These are phyloP conservation scores for Lethocerus indicus DNA, from an alignment of 1,140 invertebrate species.

Conservation along the genomic window DNA sequence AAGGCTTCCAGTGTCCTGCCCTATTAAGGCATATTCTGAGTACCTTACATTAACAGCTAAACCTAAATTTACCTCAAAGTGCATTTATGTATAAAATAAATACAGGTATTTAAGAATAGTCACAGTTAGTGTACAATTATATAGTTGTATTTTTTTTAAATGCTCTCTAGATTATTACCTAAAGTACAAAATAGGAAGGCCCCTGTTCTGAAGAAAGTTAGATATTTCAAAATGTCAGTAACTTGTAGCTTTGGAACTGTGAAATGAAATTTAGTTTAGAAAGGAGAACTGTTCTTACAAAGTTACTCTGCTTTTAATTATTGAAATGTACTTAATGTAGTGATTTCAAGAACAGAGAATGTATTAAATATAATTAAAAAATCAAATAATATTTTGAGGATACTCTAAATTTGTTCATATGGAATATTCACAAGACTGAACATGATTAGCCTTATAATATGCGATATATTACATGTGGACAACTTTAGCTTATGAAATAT, in stretches of 20 bases:
- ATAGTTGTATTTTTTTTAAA: slow-evolving; percentile 9
- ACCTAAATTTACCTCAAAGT: slow-evolving; percentile 9
- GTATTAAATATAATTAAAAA: too few relatives aligned
- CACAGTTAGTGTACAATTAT: background rate
- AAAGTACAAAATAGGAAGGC: slow-evolving; percentile 11
- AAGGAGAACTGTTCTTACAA: too few relatives aligned
- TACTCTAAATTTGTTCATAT: slow-evolving; percentile 3
- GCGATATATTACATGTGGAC: slow-evolving; percentile 2
- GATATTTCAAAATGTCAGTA: too few relatives aligned
- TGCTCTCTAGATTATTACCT: slow-evolving; percentile 6
- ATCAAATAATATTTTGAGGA: too few relatives aligned
- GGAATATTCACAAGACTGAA: slow-evolving; percentile 7
- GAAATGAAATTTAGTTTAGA: too few relatives aligned
- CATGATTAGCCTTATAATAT: slow-evolving; percentile 4
- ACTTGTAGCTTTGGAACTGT: too few relatives aligned
- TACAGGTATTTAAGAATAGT: slow-evolving; percentile 9
- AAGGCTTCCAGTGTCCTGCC: slow-evolving; percentile 8
- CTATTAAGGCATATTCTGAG: background rate
- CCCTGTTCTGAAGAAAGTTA: too few relatives aligned
- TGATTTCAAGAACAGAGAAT: too few relatives aligned
- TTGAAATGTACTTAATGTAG: too few relatives aligned
- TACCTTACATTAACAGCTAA: background rate
- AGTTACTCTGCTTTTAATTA: too few relatives aligned
- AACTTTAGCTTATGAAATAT: slow-evolving; percentile 7
- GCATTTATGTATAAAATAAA: slow-evolving; percentile 11